These are phyloP conservation scores for Eumacrocentrus americanus DNA, from an alignment of 2,888 invertebrate species.

Conservation along the genomic window DNA sequence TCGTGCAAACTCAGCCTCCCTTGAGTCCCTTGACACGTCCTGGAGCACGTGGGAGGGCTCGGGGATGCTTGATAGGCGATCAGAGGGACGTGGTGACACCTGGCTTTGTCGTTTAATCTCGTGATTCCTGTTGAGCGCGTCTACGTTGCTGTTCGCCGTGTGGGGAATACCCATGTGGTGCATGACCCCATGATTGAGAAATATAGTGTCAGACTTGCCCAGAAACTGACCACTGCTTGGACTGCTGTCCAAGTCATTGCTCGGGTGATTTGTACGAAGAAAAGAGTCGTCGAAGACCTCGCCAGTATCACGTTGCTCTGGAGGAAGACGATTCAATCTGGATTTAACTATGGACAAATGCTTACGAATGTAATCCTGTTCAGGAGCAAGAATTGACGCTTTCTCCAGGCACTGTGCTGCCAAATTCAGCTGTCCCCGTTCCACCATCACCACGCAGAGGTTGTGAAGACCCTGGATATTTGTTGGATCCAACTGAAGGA, in stretches of 20 bases:
- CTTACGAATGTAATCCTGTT: conserved; percentile 88
- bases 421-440: conserved; percentile 82
- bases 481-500: conserved; percentile 84
- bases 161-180: conserved; percentile 47
- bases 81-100: conserved; percentile 3
- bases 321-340: conserved; percentile 63
- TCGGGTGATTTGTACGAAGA: conserved; percentile 40
- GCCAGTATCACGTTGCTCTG: conserved; percentile 51
- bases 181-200: conserved; percentile 49
- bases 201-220: conserved; percentile 48
- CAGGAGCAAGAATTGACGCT: conserved; percentile 82
- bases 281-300: conserved; percentile 54
- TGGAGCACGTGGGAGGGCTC: conserved; percentile 14
- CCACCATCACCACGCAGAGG: conserved; percentile 94
- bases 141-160: no score
- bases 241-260: conserved; percentile 40
- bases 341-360: conserved; percentile 89
- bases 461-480: conserved; percentile 96
- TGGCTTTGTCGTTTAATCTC: background rate
- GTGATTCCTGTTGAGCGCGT: conserved; percentile 12
- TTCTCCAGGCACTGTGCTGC: conserved; percentile 85
- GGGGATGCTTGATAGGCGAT: conserved; percentile 8
- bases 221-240: conserved; percentile 45
- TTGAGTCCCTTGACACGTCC: conserved; percentile 10
- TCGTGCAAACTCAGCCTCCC: conserved; percentile 16